A percentile compares a stretch with the other conserved stretches of the same genome.
Conservation (phyloP, 2,113 vertebrate genomes). For the Macquaria ambigua region DNA sequence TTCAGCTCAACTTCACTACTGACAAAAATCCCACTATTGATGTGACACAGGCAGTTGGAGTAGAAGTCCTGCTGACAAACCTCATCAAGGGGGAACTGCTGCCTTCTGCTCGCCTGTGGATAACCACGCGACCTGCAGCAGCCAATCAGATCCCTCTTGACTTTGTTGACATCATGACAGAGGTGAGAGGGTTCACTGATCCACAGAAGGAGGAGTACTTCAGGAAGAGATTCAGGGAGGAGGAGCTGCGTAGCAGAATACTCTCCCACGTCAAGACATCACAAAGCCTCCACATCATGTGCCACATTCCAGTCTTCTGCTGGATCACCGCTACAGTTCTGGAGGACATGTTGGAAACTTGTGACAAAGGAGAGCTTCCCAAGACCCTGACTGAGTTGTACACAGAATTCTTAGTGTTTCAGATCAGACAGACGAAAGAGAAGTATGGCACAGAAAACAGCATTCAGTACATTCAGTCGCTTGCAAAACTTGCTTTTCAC, state of each 20-base stretch:
- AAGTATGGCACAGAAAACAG: slow-evolving; percentile 31
- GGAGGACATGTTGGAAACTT: background rate
- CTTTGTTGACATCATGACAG: background rate
- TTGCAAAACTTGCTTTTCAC: background rate
- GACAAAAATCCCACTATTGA: background rate
- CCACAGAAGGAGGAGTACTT: background rate
- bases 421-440: slow-evolving; percentile 5
- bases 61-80: background rate
- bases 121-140: background rate
- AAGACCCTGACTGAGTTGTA: slow-evolving; percentile 40
- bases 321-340: slow-evolving; percentile 26
- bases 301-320: slow-evolving; percentile 44
- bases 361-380: background rate
- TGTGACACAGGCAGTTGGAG: background rate
- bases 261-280: background rate
- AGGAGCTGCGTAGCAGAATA: background rate
- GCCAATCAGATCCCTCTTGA: background rate
- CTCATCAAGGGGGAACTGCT: background rate
- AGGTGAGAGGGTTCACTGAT: background rate
- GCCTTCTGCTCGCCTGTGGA: background rate
- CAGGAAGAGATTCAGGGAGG: background rate
- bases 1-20: background rate
- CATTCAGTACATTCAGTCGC: background rate
- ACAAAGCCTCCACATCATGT: slow-evolving; percentile 22
- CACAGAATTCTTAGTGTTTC: slow-evolving; percentile 13